Evolutionary conservation across 2,888 invertebrate genomes (phyloP), one percentile per base, ranked within the genome.

Genomic region (Pemphredon lugubris): DNA sequence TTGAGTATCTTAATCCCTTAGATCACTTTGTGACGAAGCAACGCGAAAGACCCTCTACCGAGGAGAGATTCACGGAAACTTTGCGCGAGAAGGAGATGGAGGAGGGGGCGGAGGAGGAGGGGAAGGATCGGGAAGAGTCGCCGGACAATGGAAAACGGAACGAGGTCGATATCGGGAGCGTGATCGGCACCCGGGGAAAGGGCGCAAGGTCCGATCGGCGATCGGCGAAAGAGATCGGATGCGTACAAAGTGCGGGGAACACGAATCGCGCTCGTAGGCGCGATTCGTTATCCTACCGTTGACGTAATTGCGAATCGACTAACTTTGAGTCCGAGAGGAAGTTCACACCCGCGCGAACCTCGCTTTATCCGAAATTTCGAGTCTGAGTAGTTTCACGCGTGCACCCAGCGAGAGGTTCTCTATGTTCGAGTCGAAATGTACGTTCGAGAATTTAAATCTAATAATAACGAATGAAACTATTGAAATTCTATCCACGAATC

Each of bases 1-100:
- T 75, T 5, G 77, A 81, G 50, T 83, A 81, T 42, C 66, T 83
- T 4, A 82, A 88, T 73, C 87, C 86, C 2, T 51, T 86, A 50
- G 86, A 88, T 61, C 84, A 86, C 61, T 89, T 89, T 73, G 69
- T 79, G 39, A 40, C 23, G 48, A 75, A 44, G 20, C 65, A 21
- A 14, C 9, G 9, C 18, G 53, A 2, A 6, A 44, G 5, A 16
- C 55, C 50, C 5, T 9, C 40, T 20, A 75, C 73, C 32, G 60
- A 21, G 32, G 69, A 67, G 23, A 75, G 76, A 48, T 75, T 26
- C 57, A 75, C 79, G 20, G 79, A 73, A 40, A 68, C 65, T n/a
- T n/a, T n/a, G 34, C n/a, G 48, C 4, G 11, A 14, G 26, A n/a
- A 42, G 6, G n/a, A 44, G 42, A 3, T 11, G 34, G 34, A 39